These are phyloP conservation scores for Terebella lapidaria DNA, from an alignment of 2,888 invertebrate species.

Conservation along the genomic window DNA sequence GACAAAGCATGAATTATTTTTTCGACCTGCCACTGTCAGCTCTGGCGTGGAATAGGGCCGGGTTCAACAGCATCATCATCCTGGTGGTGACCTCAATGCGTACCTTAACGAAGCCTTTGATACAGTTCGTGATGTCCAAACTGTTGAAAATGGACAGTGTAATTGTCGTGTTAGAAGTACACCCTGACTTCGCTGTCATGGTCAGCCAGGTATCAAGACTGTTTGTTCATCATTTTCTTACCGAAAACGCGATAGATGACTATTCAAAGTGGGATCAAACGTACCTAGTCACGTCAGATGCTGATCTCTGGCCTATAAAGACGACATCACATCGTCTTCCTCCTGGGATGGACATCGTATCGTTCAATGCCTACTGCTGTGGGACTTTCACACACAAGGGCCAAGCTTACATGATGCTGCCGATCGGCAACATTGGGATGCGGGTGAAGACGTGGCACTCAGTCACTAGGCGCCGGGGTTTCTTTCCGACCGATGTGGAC, in stretches of 20 bases:
- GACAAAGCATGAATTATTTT: not conserved
- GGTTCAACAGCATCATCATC: not conserved
- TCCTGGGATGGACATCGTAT: not conserved
- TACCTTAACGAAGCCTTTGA: not conserved
- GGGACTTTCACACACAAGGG: not conserved
- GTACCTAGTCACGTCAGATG: not conserved
- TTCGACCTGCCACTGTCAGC: not conserved
- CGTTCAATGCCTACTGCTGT: not conserved
- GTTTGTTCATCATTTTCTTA: not conserved
- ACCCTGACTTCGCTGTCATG: not conserved
- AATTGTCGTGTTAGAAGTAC: not conserved
- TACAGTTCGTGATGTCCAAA: not conserved
- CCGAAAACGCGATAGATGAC: not conserved
- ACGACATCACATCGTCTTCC: not conserved
- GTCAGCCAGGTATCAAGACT: slow-evolving; percentile 1
- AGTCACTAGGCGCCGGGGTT: not conserved
- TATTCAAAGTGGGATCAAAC: not conserved
- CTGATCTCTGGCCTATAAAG: slow-evolving; percentile 1
- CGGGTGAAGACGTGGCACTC: not conserved
- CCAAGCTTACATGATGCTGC: not conserved
- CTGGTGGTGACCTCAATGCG: not conserved
- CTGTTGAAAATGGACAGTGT: not conserved
- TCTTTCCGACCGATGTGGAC: not conserved
- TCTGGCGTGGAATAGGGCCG: not conserved
- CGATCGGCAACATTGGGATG: not conserved